phyloP scores from a whole-genome alignment of 2,888 invertebrate genomes.

The Tipula vernalis region DNA sequence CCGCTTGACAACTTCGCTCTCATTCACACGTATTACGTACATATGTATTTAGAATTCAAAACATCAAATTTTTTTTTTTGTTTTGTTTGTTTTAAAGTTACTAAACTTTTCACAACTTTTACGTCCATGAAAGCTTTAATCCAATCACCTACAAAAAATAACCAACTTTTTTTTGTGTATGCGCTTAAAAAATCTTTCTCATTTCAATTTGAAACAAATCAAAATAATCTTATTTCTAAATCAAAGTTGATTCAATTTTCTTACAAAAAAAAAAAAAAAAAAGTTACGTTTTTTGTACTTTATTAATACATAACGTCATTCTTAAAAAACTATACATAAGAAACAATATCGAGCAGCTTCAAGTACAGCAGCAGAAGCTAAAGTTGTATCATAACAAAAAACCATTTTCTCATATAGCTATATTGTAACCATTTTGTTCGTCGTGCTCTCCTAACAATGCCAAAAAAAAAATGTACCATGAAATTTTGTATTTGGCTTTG shows the following conservation, averaged over 20 bases:
- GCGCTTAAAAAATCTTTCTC: background rate
- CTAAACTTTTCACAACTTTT: background rate
- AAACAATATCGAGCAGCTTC: background rate
- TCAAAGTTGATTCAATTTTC: background rate
- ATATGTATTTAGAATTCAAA: background rate
- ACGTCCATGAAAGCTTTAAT: background rate
- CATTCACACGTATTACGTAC: background rate
- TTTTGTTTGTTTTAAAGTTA: background rate
- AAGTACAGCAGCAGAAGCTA: background rate
- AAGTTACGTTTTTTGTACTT: background rate
- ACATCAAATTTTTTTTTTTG: background rate
- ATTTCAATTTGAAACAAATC: background rate
- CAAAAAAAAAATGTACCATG: background rate
- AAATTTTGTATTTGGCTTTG: background rate
- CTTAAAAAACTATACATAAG: background rate
- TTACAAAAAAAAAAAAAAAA: background rate
- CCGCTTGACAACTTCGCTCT: background rate
- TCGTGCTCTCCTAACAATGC: background rate
- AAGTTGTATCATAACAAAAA: background rate
- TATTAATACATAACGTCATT: background rate
- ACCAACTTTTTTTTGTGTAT: background rate
- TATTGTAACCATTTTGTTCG: background rate
- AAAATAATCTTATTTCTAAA: constrained; percentile 4
- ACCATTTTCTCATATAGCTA: background rate
- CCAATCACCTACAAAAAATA: background rate